These are phyloP conservation scores for Sebastes variabilis DNA, from an alignment of 2,797 vertebrate species.

Conservation along the genomic window DNA sequence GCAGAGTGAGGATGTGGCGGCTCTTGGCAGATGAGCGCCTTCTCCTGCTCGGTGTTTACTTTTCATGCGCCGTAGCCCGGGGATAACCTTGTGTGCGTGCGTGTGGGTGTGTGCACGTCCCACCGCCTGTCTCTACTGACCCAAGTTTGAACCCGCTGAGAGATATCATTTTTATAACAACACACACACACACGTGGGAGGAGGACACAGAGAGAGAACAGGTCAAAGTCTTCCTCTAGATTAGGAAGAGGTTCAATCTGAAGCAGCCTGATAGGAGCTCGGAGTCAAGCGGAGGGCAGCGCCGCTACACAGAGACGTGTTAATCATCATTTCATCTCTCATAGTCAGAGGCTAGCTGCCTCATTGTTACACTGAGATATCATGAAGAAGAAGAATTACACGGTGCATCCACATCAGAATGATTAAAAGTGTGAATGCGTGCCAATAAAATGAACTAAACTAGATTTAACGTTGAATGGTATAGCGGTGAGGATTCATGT, in stretches of 20 bases:
- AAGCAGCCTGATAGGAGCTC: not conserved
- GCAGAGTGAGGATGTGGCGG: constrained; percentile 57
- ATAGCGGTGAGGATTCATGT: too few relatives aligned
- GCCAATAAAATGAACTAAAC: not conserved
- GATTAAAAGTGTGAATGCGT: not conserved
- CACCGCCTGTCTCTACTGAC: constrained; percentile 77
- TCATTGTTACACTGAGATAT: not conserved
- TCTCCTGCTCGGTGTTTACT: constrained; percentile 73
- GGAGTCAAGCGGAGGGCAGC: constrained; percentile 24
- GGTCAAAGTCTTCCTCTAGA: constrained; percentile 71
- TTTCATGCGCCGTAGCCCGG: constrained; percentile 64
- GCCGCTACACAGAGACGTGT: not conserved
- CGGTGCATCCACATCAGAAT: not conserved
- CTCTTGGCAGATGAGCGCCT: constrained; percentile 1
- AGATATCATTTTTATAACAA: constrained; percentile 79
- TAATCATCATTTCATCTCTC: not conserved
- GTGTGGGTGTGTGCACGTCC: constrained; percentile 13
- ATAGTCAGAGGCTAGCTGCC: not conserved
- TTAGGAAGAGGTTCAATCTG: constrained; percentile 16
- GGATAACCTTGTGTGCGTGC: constrained; percentile 73
- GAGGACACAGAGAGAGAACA: constrained; percentile 10
- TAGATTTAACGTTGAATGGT: too few relatives aligned
- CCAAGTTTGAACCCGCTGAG: constrained; percentile 86
- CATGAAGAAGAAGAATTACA: not conserved
- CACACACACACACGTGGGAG: not conserved